Evolutionary conservation across 2,113 vertebrate genomes (phyloP), one percentile per base, ranked within the genome.

Genomic region (Theropithecus gelada): DNA sequence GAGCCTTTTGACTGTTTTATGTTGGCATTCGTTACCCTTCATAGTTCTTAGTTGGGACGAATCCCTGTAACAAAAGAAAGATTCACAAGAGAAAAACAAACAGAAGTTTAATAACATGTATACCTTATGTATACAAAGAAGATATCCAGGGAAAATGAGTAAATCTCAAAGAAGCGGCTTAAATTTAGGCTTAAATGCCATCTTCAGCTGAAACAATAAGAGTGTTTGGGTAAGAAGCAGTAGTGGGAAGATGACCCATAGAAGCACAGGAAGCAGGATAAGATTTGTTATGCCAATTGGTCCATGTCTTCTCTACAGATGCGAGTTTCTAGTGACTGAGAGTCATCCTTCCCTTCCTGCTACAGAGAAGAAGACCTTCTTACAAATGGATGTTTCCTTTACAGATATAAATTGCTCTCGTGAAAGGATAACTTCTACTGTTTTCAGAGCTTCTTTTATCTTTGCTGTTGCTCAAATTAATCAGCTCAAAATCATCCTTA

Each of bases 231-330:
- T 35, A 4, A 68, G 7, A 32, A 17, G 17, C 5, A 86, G 40
- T 14, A 13, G 8, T 8, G 23, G 22, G 6, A 30, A 79, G 27
- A 16, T 70, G 73, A 57, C 22, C 30, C 6, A 3, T 13, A 2
- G 38, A 43, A 57, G 40, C 81, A 64, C 0, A 11, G n/a, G 38
- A 68, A 45, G 32, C 23, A 7, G 48, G 8, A 3, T 8, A 2
- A 64, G 30, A 3, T 72, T 52, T 64, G 9, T 45, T 64, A 38
- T n/a, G 5, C 6, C 30, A 17, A 16, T 75, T 8, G 66, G 13
- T 25, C 3, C 50, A 3, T 20, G 17, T 2, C 9, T 18, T 88
- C 9, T 6, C 35, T 13, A 38, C 0, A 73, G 43, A 2, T 16
- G 40, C 9, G 16, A n/a, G 4, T 45, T 23, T 45, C 14, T 92